A percentile compares a stretch with the other conserved stretches of the same genome.
phyloP scores from a whole-genome alignment of 1,140 invertebrate species.

The Cydia splendana region DNA sequence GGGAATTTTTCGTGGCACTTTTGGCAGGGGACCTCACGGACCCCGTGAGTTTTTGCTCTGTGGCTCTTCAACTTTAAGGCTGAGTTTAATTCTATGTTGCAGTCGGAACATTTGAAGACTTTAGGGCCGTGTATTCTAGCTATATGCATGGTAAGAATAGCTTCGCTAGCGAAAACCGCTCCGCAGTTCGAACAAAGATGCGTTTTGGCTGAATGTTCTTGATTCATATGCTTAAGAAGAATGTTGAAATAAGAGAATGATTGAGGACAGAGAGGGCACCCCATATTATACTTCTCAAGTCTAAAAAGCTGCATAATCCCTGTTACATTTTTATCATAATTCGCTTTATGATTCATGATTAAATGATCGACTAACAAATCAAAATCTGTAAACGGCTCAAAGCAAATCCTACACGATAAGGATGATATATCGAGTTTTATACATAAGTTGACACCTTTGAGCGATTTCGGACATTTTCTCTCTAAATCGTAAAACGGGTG shows the following conservation, averaged over 20 bases:
- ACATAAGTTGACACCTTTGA: constrained; percentile 62
- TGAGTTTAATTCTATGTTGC: constrained; percentile 8
- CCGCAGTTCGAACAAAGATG: constrained; percentile 21
- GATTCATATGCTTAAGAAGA: constrained; percentile 21
- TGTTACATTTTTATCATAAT: constrained; percentile 44
- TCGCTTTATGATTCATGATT: constrained; percentile 61
- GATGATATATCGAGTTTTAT: constrained; percentile 71
- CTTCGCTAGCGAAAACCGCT: constrained; percentile 11
- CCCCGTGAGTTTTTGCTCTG: constrained; percentile 23
- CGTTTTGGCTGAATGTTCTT: constrained; percentile 16
- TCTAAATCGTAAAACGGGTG: constrained; percentile 66
- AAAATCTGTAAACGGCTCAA: constrained; percentile 60
- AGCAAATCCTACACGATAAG: constrained; percentile 67
- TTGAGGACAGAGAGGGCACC: constrained; percentile 9
- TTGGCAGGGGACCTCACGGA: constrained; percentile 23
- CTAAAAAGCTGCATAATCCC: constrained; percentile 31
- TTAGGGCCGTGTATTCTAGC: constrained; percentile 6
- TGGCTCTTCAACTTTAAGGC: constrained; percentile 11
- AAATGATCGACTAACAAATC: constrained; percentile 65
- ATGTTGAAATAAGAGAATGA: constrained; percentile 16
- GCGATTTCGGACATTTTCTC: constrained; percentile 66
- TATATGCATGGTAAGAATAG: constrained; percentile 19
- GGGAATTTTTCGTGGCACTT: constrained; percentile 19
- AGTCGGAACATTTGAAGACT: constrained; percentile 7
- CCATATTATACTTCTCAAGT: constrained; percentile 30